Evolutionary conservation across 1,140 invertebrate species (phyloP).

Genomic region (Chymomyza costata): DNA sequence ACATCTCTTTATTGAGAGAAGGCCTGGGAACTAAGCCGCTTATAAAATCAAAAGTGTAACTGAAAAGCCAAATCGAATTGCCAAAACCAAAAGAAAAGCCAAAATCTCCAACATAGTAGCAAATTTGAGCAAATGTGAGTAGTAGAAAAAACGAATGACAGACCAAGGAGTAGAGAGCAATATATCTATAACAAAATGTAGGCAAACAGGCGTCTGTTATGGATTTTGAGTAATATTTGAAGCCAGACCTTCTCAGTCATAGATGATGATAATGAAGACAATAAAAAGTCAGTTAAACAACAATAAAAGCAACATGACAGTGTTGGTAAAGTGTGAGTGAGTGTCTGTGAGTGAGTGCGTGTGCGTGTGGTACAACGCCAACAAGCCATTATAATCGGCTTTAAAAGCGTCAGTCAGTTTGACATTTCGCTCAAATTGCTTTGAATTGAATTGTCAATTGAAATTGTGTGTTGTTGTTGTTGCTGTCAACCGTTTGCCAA

Average conservation of each 20-base stretch:
- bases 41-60: slow-evolving; percentile 43
- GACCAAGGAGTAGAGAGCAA: neutral
- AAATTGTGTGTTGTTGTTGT: slow-evolving; percentile 18
- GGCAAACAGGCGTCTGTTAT: slow-evolving; percentile 8
- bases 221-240: neutral
- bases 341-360: neutral
- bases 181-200: slow-evolving; percentile 16
- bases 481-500: slow-evolving; percentile 6
- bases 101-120: slow-evolving; percentile 35
- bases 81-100: slow-evolving; percentile 15
- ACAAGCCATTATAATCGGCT: slow-evolving; percentile 55
- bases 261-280: neutral
- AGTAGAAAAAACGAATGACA: neutral
- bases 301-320: neutral
- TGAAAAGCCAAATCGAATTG: slow-evolving; percentile 36
- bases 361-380: slow-evolving; percentile 7
- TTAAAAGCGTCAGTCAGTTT: slow-evolving; percentile 43
- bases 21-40: slow-evolving; percentile 33
- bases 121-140: slow-evolving; percentile 12
- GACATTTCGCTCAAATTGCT: slow-evolving; percentile 37
- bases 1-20: neutral
- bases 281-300: slow-evolving; percentile 8
- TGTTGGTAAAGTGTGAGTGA: neutral
- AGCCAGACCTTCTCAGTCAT: too few species aligned
- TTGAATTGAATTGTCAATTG: slow-evolving; percentile 49